Evolutionary conservation across 2,113 vertebrate genomes (phyloP).

Genomic region (Zosterops japonicus): DNA sequence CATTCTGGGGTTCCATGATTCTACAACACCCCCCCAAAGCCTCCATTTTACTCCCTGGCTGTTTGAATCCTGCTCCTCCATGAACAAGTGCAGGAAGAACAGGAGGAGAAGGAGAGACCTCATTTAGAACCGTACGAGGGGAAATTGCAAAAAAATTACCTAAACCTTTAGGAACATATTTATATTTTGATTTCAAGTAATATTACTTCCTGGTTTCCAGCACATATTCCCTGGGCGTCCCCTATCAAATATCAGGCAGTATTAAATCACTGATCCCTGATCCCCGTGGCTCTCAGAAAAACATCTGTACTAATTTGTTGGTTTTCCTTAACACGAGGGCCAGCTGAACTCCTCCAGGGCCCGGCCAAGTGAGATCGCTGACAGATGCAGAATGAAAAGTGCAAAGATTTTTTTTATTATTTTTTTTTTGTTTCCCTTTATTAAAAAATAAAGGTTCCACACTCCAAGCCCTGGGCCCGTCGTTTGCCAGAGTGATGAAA

Average conservation of each 20-base stretch:
- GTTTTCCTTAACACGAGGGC: slow-evolving; percentile 63
- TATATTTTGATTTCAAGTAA: slow-evolving; percentile 72
- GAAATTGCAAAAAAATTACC: slow-evolving; percentile 67
- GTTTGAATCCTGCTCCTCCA: neutral
- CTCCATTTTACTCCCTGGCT: neutral
- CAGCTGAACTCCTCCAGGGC: slow-evolving; percentile 63
- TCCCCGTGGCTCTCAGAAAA: slow-evolving; percentile 66
- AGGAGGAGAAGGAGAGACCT: neutral
- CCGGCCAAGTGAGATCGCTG: slow-evolving; percentile 57
- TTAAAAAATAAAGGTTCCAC: slow-evolving; percentile 41
- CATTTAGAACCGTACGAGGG: slow-evolving; percentile 52
- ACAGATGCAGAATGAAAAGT: slow-evolving; percentile 59
- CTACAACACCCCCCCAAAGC: neutral
- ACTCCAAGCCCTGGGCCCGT: neutral
- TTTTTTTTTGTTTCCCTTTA: neutral
- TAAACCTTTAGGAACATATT: slow-evolving; percentile 74
- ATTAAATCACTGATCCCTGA: slow-evolving; percentile 67
- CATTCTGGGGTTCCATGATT: neutral
- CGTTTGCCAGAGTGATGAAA: slow-evolving; percentile 10
- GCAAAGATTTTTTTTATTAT: neutral
- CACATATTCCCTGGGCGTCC: slow-evolving; percentile 51
- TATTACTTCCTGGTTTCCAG: slow-evolving; percentile 72
- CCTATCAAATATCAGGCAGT: slow-evolving; percentile 71
- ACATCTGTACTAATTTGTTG: slow-evolving; percentile 72
- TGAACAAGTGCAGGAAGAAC: slow-evolving; percentile 30